Conservation (phyloP, 2,888 invertebrate genomes). For the Acanthopleura granulata region DNA sequence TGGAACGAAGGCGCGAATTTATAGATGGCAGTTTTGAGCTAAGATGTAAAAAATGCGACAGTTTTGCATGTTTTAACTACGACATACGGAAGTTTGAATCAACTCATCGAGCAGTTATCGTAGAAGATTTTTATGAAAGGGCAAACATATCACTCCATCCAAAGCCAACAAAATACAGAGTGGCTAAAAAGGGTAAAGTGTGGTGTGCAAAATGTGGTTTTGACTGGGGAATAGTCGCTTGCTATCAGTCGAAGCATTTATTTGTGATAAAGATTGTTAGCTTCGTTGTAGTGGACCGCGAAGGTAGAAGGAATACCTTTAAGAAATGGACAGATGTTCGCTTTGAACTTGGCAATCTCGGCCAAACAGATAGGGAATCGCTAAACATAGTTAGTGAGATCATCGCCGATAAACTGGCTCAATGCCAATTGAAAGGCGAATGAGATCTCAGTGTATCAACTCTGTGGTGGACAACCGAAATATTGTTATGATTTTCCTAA, state of each 20-base stretch:
- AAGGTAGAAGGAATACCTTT: not conserved
- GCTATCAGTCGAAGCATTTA: not conserved
- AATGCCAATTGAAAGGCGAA: too few relatives aligned
- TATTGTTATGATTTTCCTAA: too few relatives aligned
- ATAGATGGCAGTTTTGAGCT: slow-evolving; percentile 46
- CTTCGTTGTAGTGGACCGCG: not conserved
- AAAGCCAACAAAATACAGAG: too few relatives aligned
- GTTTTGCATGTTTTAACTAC: slow-evolving; percentile 48
- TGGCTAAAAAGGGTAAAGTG: not conserved
- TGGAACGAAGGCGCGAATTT: slow-evolving; percentile 23
- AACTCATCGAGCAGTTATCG: slow-evolving; percentile 54
- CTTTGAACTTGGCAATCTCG: not conserved
- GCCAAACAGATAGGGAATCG: too few relatives aligned
- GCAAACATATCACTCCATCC: too few relatives aligned
- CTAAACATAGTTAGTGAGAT: too few relatives aligned
- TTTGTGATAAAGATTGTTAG: not conserved
- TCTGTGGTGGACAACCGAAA: too few relatives aligned
- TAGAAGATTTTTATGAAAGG: slow-evolving; percentile 32
- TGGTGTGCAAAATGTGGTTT: not conserved
- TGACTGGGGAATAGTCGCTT: not conserved
- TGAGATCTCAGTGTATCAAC: too few relatives aligned
- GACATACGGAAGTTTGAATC: slow-evolving; percentile 50
- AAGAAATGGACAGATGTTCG: not conserved
- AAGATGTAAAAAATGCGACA: slow-evolving; percentile 56
- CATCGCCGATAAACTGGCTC: too few relatives aligned